Conservation (phyloP, 2,888 invertebrate genomes). For the Drosophila niveifrons region DNA sequence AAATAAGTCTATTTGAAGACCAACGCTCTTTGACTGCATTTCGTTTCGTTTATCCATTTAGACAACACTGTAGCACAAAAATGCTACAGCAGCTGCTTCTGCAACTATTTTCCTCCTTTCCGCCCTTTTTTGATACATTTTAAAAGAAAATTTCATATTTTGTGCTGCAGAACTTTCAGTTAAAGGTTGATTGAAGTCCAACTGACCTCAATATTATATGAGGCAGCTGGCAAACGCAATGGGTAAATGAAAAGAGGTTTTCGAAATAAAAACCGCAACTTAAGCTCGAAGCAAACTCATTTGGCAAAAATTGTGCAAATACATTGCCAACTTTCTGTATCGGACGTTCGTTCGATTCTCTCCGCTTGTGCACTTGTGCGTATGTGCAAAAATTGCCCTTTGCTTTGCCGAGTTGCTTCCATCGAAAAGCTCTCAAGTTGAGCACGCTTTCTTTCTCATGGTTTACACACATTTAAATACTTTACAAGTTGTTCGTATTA, state of each 20-base stretch:
- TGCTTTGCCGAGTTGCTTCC: not conserved
- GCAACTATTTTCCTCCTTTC: not conserved
- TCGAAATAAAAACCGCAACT: conserved; percentile 33
- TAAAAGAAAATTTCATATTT: conserved; percentile 40
- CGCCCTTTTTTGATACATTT: conserved; percentile 15
- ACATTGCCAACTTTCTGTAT: conserved; percentile 10
- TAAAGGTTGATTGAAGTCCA: conserved; percentile 35
- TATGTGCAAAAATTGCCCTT: conserved; percentile 13
- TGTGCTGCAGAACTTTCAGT: conserved; percentile 19
- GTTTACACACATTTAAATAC: not conserved
- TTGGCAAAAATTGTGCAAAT: conserved; percentile 36
- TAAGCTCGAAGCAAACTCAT: conserved; percentile 28
- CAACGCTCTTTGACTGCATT: conserved; percentile 4
- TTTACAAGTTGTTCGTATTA: not conserved
- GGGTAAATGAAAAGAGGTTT: conserved; percentile 46
- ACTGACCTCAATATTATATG: conserved; percentile 39
- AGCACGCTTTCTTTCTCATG: not conserved
- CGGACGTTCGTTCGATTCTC: not conserved
- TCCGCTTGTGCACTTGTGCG: not conserved
- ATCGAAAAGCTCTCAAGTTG: conserved; percentile 3
- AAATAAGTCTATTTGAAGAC: not conserved
- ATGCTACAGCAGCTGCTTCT: not conserved
- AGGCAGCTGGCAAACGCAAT: conserved; percentile 7
- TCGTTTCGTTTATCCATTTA: conserved; percentile 11
- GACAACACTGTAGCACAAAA: conserved; percentile 25